Conservation (phyloP, 64 coral and sea anemone genomes). For the Porites australiensis region DNA sequence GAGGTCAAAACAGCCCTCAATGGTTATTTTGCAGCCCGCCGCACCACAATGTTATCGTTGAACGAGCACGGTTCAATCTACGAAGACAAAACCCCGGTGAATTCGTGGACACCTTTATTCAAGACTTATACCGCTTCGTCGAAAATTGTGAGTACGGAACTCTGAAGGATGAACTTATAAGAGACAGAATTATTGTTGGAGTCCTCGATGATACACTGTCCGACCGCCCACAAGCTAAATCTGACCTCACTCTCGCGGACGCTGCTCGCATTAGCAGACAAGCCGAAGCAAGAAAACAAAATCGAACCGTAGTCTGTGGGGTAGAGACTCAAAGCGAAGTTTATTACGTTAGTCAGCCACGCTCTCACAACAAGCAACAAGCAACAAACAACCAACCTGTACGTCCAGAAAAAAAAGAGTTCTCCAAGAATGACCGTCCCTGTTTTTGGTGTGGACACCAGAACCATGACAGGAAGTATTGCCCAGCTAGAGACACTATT, state of each 20-base stretch:
- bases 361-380: too few species aligned
- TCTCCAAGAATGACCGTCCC: too few species aligned
- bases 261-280: not conserved
- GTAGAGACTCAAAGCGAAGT: not conserved
- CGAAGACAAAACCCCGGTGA: constrained; percentile 63
- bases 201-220: not conserved
- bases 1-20: constrained; percentile 72
- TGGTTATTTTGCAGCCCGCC: constrained; percentile 59
- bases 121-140: constrained; percentile 54
- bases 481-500: too few species aligned
- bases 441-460: too few species aligned
- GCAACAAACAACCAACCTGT: too few species aligned
- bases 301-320: not conserved
- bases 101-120: constrained; percentile 67
- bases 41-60: constrained; percentile 64
- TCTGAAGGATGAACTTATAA: constrained; percentile 25
- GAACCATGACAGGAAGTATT: too few species aligned
- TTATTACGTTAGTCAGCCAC: not conserved
- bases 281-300: not conserved
- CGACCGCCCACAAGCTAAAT: not conserved
- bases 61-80: too few species aligned
- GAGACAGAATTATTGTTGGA: not conserved
- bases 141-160: constrained; percentile 67
- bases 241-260: constrained; percentile 4
- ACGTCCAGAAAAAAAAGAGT: too few species aligned